Base-by-base conservation (phyloP, 1,140 invertebrate genomes). In the Protaetia brevitarsis region DNA sequence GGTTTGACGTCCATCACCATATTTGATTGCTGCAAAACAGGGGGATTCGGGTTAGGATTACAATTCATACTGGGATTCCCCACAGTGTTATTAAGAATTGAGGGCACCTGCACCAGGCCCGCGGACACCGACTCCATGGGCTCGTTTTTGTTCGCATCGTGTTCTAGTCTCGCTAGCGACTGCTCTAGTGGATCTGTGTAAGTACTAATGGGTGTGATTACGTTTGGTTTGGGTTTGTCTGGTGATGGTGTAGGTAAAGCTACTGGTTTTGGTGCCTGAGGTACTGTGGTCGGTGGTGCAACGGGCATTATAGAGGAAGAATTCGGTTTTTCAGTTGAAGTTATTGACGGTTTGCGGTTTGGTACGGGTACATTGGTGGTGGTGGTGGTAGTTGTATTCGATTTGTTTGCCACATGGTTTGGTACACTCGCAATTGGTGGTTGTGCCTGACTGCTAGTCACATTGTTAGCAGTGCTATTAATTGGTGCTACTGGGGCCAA, bases 171-270 rank as follows among this genome's bases (percentile, higher is more conserved):
- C 31, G 86, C 86, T 61, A 88, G 78, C 80, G 86, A 87, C 68
- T 87, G 82, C 74, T 88, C 87, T 67, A 88, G 80, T n/a, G 86
- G 86, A 75, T 88, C 87, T 41, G 73, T 81, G 76, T 73, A 83
- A 74, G 74, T 78, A 73, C 23, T 78, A 72, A 60, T 71, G 65
- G 66, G 73, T 62, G 69, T 80, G 29, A 71, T 70, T 10, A 73
- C 59, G 70, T 75, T 71, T 30, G 73, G 60, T 74, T 78, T 74
- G 21, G 72, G 73, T 72, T 78, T 71, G 67, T 78, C 75, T 2
- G 74, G 72, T 11, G 76, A 75, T 8, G 75, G 72, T 23, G 74
- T 71, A 16, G 79, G 80, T 31, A 79, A 76, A 67, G 71, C 80
- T 76, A 45, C 80, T 68, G 72, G 79, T 80, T 68, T 80, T 67